Percentiles rank a stretch among this genome's conserved stretches.
These are phyloP conservation scores for Scelioninae gen. 1 DNA, from an alignment of 2,888 invertebrate genomes.

Conservation along the genomic window DNA sequence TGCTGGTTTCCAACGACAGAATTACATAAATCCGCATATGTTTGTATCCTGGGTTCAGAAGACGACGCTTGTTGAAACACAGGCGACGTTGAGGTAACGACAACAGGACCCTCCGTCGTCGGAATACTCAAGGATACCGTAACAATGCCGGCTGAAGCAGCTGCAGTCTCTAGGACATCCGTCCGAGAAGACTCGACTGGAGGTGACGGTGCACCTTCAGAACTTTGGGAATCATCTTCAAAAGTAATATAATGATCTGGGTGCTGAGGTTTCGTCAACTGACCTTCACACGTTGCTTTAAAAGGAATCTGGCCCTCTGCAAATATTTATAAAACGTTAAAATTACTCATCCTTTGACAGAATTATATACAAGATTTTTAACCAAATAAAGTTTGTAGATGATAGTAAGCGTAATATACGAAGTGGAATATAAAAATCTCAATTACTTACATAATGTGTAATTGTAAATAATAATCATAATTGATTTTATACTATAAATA, in stretches of 20 bases:
- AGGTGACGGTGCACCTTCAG: conserved; percentile 87
- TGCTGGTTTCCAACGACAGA: conserved; percentile 84
- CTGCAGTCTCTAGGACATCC: conserved; percentile 85
- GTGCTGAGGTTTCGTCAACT: conserved; percentile 92
- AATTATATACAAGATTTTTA: no score
- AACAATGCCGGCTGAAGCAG: conserved; percentile 89
- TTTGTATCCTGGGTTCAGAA: conserved; percentile 80
- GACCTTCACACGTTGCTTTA: conserved; percentile 96
- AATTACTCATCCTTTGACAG: not conserved
- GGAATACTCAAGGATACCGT: conserved; percentile 88
- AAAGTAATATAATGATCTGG: conserved; percentile 94
- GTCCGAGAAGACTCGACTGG: conserved; percentile 83
- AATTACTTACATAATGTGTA: no score
- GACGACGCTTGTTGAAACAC: conserved; percentile 83
- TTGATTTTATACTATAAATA: no score
- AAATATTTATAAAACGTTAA: conserved; percentile 56
- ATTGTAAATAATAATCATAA: no score
- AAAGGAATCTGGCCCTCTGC: conserved; percentile 95
- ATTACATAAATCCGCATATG: conserved; percentile 87
- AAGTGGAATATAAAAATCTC: no score
- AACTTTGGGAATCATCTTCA: conserved; percentile 95
- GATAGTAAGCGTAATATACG: no score
- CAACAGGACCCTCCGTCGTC: conserved; percentile 85
- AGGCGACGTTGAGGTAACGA: conserved; percentile 85
- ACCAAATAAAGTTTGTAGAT: no score